These are phyloP conservation scores for Darevskia nairensis DNA, from an alignment of 2,797 vertebrate genomes.

Conservation along the genomic window DNA sequence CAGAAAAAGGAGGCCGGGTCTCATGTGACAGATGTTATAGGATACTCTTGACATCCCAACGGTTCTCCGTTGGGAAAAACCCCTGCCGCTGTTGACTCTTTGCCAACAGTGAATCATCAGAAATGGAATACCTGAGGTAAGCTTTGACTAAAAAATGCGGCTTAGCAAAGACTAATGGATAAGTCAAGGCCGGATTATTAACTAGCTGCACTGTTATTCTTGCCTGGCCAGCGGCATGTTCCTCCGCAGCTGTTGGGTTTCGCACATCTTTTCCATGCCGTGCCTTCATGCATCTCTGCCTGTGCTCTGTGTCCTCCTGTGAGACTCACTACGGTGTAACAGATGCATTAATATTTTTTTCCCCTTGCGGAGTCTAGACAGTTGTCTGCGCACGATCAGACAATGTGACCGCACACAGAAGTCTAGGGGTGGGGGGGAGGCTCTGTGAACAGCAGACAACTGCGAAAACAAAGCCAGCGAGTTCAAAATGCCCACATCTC, in stretches of 20 bases:
- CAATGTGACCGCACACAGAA: conserved; percentile 57
- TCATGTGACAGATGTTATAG: background rate
- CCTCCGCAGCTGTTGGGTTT: conserved; percentile 47
- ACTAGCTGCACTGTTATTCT: conserved; percentile 25
- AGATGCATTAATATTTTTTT: background rate
- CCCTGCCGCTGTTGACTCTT: conserved; percentile 48
- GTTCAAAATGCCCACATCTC: background rate
- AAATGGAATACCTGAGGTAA: conserved; percentile 40
- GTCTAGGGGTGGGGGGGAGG: conserved; percentile 43
- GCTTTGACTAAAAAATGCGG: conserved; percentile 38
- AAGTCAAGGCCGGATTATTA: conserved; percentile 15
- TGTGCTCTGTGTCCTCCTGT: conserved; percentile 47
- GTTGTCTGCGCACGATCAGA: conserved; percentile 60
- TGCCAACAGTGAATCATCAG: conserved; percentile 57
- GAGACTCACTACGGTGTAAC: conserved; percentile 34
- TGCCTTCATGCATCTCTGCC: conserved; percentile 50
- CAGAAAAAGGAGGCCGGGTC: background rate
- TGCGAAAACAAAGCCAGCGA: conserved; percentile 43
- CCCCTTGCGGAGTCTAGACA: conserved; percentile 68
- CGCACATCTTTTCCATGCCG: conserved; percentile 55
- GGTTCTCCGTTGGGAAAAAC: background rate
- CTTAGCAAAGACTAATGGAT: conserved; percentile 44
- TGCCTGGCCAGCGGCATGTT: conserved; percentile 28
- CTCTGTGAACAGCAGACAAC: conserved; percentile 33
- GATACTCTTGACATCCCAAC: background rate